Evolutionary conservation across 2,113 vertebrate genomes (phyloP), one percentile per base, ranked within the genome.

Genomic region (Aphyosemion australe): DNA sequence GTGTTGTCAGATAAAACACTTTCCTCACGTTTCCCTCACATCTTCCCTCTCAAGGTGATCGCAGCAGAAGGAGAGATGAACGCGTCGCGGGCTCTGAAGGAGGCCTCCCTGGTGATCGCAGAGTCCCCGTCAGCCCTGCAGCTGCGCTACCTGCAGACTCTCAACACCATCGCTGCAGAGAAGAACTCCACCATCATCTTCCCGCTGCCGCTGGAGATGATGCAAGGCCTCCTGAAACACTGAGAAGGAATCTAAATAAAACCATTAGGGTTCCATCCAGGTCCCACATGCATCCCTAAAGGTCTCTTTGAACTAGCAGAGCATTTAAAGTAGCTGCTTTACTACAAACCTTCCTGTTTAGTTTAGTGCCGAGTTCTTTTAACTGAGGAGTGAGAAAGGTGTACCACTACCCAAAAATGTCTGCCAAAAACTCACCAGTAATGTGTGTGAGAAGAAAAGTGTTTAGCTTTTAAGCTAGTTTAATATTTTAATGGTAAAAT

Each of bases 181-280:
- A 96, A 98, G 74, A 97, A 95, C 83, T 97, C 95, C 62, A 98
- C 96, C 49, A 97, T 98, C 37, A 82, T 97, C 80, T 98, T 98
- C 90, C 96, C 95, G 0, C 86, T 99, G 88, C 96, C 96, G 46
- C 87, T 99, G 31, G 95, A 97, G 53, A 85, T 95, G 92, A 61
- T 97, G 89, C 93, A 94, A 20, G 84, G 84, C 16, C 75, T 97
- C 0, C 0, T 90, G 0, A 91, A 89, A 37, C 86, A 12, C 3
- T 49, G 31, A 45, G 45, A 21, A n/a, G n/a, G n/a, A 39, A 12
- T 0, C 7, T 16, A 14, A n/a, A 2, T 2, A 41, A 56, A 15
- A 2, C 8, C 45, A 47, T 14, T 1, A 14, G 16, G 45, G 16
- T 37, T 10, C 34, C 34, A 8, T 8, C 6, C 34, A 37, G 34